phyloP scores from a whole-genome alignment of 2,888 invertebrate genomes.

The Phasia obesa region DNA sequence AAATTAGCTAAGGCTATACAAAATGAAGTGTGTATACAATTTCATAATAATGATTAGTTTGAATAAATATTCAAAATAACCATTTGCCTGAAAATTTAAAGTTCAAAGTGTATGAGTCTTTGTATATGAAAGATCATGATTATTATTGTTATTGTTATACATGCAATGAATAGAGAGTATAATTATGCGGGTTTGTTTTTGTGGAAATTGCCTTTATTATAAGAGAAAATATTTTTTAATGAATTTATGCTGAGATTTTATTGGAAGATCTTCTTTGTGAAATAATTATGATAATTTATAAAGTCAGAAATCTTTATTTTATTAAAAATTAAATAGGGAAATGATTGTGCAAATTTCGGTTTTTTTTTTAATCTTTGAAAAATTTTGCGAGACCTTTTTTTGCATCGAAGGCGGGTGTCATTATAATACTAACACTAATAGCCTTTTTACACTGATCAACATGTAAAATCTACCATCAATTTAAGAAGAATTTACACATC shows the following conservation, averaged over 20 bases:
- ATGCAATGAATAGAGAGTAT: neutral
- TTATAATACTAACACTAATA: too few relatives aligned
- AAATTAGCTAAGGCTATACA: conserved; percentile 38
- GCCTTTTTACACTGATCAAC: too few relatives aligned
- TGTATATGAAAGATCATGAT: conserved; percentile 30
- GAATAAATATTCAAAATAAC: conserved; percentile 37
- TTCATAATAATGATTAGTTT: conserved; percentile 35
- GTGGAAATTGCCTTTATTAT: too few relatives aligned
- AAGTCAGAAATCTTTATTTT: neutral
- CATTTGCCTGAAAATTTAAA: conserved; percentile 7
- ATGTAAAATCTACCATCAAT: too few relatives aligned
- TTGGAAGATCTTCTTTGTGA: neutral
- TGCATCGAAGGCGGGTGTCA: too few relatives aligned
- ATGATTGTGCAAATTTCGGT: too few relatives aligned
- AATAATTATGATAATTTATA: neutral
- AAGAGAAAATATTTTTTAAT: neutral
- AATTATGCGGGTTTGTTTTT: conserved; percentile 48
- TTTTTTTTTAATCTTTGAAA: too few relatives aligned
- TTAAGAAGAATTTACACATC: too few relatives aligned
- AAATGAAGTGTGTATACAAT: conserved; percentile 47
- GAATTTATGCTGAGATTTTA: neutral
- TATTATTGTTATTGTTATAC: too few relatives aligned
- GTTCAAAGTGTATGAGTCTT: neutral
- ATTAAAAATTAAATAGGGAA: neutral
- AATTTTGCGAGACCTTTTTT: too few relatives aligned